Conservation (phyloP, 2,888 invertebrate species). For the Uloborus plumipes region DNA sequence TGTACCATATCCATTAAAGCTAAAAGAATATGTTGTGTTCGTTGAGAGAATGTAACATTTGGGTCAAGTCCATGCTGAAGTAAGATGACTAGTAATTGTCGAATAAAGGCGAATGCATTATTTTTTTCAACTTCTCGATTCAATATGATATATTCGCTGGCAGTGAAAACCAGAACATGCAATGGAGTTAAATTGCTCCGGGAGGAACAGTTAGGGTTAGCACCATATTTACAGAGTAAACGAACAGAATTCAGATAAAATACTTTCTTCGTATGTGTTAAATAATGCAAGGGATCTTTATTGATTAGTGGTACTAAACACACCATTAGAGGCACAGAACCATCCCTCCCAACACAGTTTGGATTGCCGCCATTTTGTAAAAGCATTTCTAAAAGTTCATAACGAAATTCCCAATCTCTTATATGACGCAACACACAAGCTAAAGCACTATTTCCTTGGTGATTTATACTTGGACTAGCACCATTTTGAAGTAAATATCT, state of each 20-base stretch:
- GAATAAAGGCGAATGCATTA: slow-evolving; percentile 76
- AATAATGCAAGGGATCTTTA: slow-evolving; percentile 81
- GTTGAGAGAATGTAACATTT: slow-evolving; percentile 74
- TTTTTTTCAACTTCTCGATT: slow-evolving; percentile 78
- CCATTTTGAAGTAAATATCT: slow-evolving; percentile 74
- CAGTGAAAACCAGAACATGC: slow-evolving; percentile 80
- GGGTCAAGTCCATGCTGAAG: slow-evolving; percentile 80
- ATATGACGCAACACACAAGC: slow-evolving; percentile 80
- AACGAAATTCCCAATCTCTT: slow-evolving; percentile 79
- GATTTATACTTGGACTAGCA: slow-evolving; percentile 79
- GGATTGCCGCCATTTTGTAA: slow-evolving; percentile 78
- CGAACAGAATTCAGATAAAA: slow-evolving; percentile 81
- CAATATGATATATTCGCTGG: slow-evolving; percentile 80
- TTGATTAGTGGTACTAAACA: slow-evolving; percentile 82
- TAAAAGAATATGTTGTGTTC: slow-evolving; percentile 80
- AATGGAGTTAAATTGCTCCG: slow-evolving; percentile 78
- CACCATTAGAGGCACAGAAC: slow-evolving; percentile 82
- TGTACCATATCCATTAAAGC: slow-evolving; percentile 78
- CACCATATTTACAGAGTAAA: slow-evolving; percentile 79
- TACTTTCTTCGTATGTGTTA: slow-evolving; percentile 82
- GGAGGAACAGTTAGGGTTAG: slow-evolving; percentile 80
- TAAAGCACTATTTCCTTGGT: slow-evolving; percentile 79
- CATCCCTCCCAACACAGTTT: slow-evolving; percentile 80
- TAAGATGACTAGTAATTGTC: slow-evolving; percentile 78
- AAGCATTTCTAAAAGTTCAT: slow-evolving; percentile 77